Percentiles rank a stretch among this genome's conserved stretches.
These are phyloP conservation scores for Sebastes nivosus DNA, from an alignment of 2,797 vertebrate species.

Conservation along the genomic window DNA sequence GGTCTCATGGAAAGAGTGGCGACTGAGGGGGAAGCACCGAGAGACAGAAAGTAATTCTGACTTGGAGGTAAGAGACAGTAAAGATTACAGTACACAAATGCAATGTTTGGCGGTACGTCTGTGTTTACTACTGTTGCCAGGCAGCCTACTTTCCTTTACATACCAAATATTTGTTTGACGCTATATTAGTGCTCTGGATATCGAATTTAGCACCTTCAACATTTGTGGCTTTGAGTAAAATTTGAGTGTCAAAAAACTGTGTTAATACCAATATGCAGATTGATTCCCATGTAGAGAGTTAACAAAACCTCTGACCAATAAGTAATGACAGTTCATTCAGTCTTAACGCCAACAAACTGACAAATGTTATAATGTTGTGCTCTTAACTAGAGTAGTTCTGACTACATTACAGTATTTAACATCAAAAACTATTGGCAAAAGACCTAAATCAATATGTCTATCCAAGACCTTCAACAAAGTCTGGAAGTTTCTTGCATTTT, in stretches of 20 bases:
- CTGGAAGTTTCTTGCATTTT: not conserved
- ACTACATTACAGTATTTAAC: not conserved
- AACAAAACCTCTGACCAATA: not conserved
- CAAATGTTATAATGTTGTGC: too few relatives aligned
- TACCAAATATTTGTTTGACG: too few relatives aligned
- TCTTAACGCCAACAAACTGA: not conserved
- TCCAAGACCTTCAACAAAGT: not conserved
- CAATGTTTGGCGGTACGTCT: too few relatives aligned
- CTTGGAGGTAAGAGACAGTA: too few relatives aligned
- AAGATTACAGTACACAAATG: too few relatives aligned
- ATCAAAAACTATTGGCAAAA: not conserved
- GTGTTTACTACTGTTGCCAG: too few relatives aligned
- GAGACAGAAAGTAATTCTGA: too few relatives aligned
- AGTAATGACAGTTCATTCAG: not conserved
- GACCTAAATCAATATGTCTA: not conserved
- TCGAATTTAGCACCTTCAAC: too few relatives aligned
- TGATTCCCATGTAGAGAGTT: not conserved
- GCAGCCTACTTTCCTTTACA: too few relatives aligned
- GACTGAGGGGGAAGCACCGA: too few relatives aligned
- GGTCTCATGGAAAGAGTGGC: too few relatives aligned
- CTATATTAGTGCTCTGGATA: too few relatives aligned
- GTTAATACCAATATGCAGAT: not conserved
- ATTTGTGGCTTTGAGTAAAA: not conserved
- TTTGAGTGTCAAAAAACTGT: not conserved
- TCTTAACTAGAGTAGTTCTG: not conserved